Evolutionary conservation across 1,140 invertebrate species (phyloP).

Genomic region (Micrasema minimum): DNA sequence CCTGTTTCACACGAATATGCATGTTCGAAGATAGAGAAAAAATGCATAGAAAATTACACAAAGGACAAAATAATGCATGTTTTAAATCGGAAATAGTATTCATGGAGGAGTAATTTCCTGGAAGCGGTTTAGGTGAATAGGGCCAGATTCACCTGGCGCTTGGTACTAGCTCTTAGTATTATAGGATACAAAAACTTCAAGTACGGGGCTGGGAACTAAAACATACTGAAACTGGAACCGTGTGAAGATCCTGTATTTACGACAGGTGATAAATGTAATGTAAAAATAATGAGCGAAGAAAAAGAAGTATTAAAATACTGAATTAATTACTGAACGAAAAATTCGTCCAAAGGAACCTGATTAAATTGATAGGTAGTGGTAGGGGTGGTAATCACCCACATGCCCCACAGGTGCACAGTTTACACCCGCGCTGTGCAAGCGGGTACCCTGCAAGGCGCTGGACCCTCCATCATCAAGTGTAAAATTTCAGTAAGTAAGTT

Average conservation of each 20-base stretch:
- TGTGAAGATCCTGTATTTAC: background rate
- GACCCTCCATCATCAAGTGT: too few relatives aligned
- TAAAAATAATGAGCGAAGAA: too few relatives aligned
- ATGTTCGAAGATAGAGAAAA: slow-evolving; percentile 8
- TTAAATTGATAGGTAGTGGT: too few relatives aligned
- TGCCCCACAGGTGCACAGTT: too few relatives aligned
- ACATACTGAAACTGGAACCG: slow-evolving; percentile 6
- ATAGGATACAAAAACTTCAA: too few relatives aligned
- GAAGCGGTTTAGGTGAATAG: slow-evolving; percentile 18
- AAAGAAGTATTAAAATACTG: too few relatives aligned
- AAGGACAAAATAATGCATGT: slow-evolving; percentile 18
- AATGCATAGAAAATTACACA: slow-evolving; percentile 5
- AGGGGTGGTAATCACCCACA: too few relatives aligned
- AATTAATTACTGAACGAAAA: too few relatives aligned
- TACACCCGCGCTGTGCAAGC: too few relatives aligned
- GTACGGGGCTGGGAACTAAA: slow-evolving; percentile 10
- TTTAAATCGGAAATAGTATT: slow-evolving; percentile 19
- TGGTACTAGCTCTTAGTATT: background rate
- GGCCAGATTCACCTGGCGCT: slow-evolving; percentile 24
- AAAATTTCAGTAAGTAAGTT: too few relatives aligned
- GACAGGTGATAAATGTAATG: slow-evolving; percentile 16
- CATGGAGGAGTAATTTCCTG: slow-evolving; percentile 10
- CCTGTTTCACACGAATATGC: slow-evolving; percentile 26
- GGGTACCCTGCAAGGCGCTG: too few relatives aligned
- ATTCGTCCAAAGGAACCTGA: too few relatives aligned